Percentiles rank a stretch among this genome's conserved stretches.
phyloP scores from a whole-genome alignment of 1,140 invertebrate species.

The Heliconius hewitsoni region DNA sequence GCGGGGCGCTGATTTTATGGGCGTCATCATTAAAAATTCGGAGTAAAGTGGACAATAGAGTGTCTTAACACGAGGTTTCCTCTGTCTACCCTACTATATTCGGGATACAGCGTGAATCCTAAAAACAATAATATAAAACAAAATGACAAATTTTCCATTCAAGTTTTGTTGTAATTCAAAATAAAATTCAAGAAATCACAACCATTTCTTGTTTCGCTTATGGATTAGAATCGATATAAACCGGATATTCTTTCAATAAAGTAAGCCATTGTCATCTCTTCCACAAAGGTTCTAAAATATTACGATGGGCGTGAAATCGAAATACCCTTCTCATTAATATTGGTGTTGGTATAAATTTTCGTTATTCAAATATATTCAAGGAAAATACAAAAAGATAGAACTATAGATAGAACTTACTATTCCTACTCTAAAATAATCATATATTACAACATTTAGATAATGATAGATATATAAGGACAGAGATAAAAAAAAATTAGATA shows the following conservation, averaged over 20 bases:
- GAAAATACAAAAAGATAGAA: background rate
- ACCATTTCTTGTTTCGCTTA: background rate
- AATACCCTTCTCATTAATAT: conserved; percentile 32
- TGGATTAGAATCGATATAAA: background rate
- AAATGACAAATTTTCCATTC: background rate
- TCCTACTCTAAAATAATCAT: too few species aligned
- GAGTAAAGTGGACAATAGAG: background rate
- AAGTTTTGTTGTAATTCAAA: background rate
- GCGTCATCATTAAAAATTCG: background rate
- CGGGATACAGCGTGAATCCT: too few species aligned
- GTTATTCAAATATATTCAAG: conserved; percentile 14
- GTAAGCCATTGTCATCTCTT: background rate
- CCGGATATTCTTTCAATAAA: conserved; percentile 7
- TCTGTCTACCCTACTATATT: too few species aligned
- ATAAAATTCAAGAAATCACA: background rate
- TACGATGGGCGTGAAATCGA: background rate
- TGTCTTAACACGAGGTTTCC: background rate
- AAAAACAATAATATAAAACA: background rate
- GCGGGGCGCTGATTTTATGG: too few species aligned
- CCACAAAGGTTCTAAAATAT: background rate
- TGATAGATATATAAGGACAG: too few species aligned
- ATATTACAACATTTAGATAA: too few species aligned
- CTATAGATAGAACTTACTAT: too few species aligned
- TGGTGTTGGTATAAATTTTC: conserved; percentile 17
- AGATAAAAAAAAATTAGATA: too few species aligned